A percentile compares a stretch with the other conserved stretches of the same genome.
Evolutionary conservation across 2,113 vertebrate species (phyloP).

Genomic region (Suricata suricatta): DNA sequence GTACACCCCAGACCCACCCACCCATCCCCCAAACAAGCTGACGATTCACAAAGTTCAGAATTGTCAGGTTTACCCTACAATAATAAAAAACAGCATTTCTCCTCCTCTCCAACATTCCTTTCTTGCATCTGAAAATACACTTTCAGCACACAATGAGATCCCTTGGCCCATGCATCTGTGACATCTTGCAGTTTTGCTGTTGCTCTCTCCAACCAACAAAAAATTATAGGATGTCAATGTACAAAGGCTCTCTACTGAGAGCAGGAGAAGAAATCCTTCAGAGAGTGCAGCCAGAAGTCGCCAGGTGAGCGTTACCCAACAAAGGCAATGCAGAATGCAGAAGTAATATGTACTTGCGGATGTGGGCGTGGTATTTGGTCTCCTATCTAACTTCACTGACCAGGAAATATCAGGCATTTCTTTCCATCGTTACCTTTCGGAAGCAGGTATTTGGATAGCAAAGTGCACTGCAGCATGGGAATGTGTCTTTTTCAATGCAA

Average conservation of each 20-base stretch:
- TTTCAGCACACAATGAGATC: slow-evolving; percentile 80
- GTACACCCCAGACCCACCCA: slow-evolving; percentile 79
- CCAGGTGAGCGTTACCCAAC: neutral
- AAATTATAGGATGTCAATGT: neutral
- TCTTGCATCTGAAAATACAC: slow-evolving; percentile 78
- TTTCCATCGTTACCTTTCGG: neutral
- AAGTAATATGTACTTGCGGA: neutral
- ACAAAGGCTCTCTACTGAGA: slow-evolving; percentile 57
- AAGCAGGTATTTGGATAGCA: neutral
- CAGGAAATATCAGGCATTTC: slow-evolving; percentile 51
- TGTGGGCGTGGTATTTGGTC: neutral
- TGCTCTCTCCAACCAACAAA: slow-evolving; percentile 38
- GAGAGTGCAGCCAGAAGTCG: slow-evolving; percentile 39
- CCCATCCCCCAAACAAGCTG: slow-evolving; percentile 72
- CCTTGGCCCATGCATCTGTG: slow-evolving; percentile 62
- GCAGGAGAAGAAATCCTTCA: slow-evolving; percentile 57
- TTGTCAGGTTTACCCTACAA: slow-evolving; percentile 89
- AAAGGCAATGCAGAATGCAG: accelerated
- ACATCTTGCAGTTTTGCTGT: slow-evolving; percentile 11
- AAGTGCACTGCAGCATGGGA: neutral
- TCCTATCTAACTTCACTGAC: neutral
- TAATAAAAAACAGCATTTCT: slow-evolving; percentile 88
- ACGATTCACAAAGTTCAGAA: slow-evolving; percentile 78
- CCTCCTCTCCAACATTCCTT: slow-evolving; percentile 66
- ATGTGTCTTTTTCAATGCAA: neutral